A percentile compares a stretch with the other conserved stretches of the same genome.
These are phyloP conservation scores for Drosophila neotestacea DNA, from an alignment of 2,888 invertebrate species.

Conservation along the genomic window DNA sequence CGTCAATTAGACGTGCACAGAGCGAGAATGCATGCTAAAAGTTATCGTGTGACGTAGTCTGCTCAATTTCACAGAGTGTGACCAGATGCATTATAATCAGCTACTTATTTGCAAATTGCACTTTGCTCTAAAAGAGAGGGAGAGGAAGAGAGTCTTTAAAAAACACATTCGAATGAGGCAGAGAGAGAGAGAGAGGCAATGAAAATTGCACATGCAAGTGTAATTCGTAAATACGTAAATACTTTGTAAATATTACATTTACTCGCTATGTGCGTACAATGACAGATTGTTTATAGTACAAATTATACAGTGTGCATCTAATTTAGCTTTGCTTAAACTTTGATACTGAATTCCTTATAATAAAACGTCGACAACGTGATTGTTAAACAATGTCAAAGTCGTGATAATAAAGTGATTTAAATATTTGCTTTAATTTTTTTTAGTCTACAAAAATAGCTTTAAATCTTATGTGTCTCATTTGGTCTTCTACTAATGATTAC, in stretches of 20 bases:
- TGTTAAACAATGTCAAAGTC: conserved; percentile 59
- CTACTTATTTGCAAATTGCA: conserved; percentile 58
- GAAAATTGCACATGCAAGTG: conserved; percentile 38
- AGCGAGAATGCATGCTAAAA: conserved; percentile 30
- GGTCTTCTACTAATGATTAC: conserved; percentile 5
- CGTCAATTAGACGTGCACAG: conserved; percentile 37
- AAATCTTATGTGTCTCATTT: neutral
- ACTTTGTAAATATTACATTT: conserved; percentile 23
- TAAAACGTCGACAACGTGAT: conserved; percentile 35
- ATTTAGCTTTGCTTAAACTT: conserved; percentile 21
- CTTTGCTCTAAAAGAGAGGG: conserved; percentile 51
- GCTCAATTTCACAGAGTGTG: conserved; percentile 40
- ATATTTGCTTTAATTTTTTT: conserved; percentile 41
- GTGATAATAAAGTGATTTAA: conserved; percentile 64
- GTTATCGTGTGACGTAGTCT: conserved; percentile 55
- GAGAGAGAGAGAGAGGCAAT: conserved; percentile 10
- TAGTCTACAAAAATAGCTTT: conserved; percentile 5
- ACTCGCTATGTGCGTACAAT: conserved; percentile 20
- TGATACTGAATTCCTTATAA: conserved; percentile 40
- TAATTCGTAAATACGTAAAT: conserved; percentile 15
- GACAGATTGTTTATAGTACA: conserved; percentile 17
- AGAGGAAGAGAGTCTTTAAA: neutral
- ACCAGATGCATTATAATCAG: conserved; percentile 45
- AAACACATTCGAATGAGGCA: neutral
- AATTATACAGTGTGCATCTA: conserved; percentile 19